These are phyloP conservation scores for Rhinopomastus cyanomelas DNA, from an alignment of 2,113 vertebrate genomes.

Conservation along the genomic window DNA sequence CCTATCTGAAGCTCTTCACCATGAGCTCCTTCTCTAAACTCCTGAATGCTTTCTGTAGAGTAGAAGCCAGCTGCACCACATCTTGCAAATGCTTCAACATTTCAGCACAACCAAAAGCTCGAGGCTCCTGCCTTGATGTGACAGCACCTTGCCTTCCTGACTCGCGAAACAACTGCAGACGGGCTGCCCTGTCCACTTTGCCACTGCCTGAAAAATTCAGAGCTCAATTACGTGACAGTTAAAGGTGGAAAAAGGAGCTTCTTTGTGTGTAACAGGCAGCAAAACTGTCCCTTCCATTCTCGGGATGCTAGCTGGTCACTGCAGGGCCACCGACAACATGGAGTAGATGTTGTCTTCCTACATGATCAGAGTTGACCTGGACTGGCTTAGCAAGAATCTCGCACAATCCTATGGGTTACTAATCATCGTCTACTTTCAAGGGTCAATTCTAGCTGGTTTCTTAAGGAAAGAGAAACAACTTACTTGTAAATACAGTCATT, in stretches of 20 bases:
- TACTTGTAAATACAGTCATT: not conserved
- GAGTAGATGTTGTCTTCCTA: not conserved
- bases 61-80: not conserved
- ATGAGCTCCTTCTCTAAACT: not conserved
- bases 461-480: not conserved
- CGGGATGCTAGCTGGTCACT: not conserved
- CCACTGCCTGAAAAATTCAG: not conserved
- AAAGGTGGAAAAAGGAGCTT: not conserved
- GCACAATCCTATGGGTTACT: not conserved
- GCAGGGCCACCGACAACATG: not conserved
- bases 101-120: not conserved
- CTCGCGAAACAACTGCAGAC: not conserved
- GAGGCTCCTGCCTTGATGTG: not conserved
- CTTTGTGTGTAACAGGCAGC: not conserved
- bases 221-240: not conserved
- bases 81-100: not conserved
- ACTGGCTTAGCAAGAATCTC: not conserved
- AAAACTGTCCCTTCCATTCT: not conserved
- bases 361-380: not conserved
- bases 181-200: not conserved
- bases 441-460: not conserved
- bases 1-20: not conserved
- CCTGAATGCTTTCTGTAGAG: not conserved
- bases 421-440: not conserved
- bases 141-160: constrained; percentile 4